A percentile compares a stretch with the other conserved stretches of the same genome.
phyloP scores from a whole-genome alignment of 2,888 invertebrate species.

The Brenthis ino region DNA sequence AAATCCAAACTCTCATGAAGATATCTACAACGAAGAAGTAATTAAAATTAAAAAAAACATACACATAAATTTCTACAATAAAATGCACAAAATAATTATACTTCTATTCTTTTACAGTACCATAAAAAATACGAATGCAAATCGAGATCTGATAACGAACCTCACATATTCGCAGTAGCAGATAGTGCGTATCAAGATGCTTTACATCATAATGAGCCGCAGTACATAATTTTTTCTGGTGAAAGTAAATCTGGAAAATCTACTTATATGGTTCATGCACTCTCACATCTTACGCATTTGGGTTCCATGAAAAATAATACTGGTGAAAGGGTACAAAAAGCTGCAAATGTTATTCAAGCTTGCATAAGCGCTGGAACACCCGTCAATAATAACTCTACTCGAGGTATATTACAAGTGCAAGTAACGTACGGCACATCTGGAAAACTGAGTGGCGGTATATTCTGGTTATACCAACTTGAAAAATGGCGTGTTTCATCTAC shows the following conservation, averaged over 20 bases:
- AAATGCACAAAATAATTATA: slow-evolving; percentile 4
- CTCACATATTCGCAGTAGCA: slow-evolving; percentile 94
- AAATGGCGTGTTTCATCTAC: slow-evolving; percentile 92
- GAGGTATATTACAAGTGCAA: slow-evolving; percentile 90
- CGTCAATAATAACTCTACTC: slow-evolving; percentile 92
- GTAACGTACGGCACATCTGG: slow-evolving; percentile 92
- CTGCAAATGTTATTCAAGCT: slow-evolving; percentile 87
- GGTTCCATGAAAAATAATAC: slow-evolving; percentile 88
- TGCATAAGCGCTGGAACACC: slow-evolving; percentile 93
- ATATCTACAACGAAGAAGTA: slow-evolving; percentile 88
- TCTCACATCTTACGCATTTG: slow-evolving; percentile 91
- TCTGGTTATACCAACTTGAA: slow-evolving; percentile 93
- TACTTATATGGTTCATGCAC: slow-evolving; percentile 89
- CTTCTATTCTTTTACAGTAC: slow-evolving; percentile 78
- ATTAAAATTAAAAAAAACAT: slow-evolving; percentile 44
- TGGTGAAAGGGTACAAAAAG: slow-evolving; percentile 85
- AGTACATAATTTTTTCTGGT: slow-evolving; percentile 93
- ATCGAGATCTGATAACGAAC: slow-evolving; percentile 93
- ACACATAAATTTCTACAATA: background rate
- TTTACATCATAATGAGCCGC: slow-evolving; percentile 92
- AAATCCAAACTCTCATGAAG: slow-evolving; percentile 89
- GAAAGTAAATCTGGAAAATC: slow-evolving; percentile 97
- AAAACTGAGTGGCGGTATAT: slow-evolving; percentile 93
- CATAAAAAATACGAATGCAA: slow-evolving; percentile 91
- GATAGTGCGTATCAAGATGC: slow-evolving; percentile 96